Evolutionary conservation across 2,797 vertebrate species (phyloP).

Genomic region (Morelia viridis): DNA sequence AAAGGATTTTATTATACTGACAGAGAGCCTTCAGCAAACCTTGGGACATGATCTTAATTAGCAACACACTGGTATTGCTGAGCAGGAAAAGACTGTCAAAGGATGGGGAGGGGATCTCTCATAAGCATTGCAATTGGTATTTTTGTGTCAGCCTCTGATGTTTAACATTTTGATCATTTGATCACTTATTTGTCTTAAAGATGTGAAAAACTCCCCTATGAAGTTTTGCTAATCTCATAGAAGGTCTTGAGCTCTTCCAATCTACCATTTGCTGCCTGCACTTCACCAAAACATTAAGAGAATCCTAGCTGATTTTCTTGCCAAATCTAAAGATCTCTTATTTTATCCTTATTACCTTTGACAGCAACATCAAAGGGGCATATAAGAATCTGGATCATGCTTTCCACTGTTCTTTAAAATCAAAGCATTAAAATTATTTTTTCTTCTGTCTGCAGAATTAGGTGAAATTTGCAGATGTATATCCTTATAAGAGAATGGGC

Average conservation of each 20-base stretch:
- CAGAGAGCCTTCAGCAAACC: constrained; percentile 18
- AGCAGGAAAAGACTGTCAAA: constrained; percentile 4
- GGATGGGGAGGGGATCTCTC: background rate
- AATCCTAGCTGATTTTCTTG: background rate
- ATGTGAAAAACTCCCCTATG: background rate
- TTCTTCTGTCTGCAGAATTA: background rate
- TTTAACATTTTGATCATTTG: background rate
- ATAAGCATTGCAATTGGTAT: background rate
- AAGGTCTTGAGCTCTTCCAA: background rate
- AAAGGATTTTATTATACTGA: constrained; percentile 17
- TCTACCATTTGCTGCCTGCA: background rate
- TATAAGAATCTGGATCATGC: background rate
- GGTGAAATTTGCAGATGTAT: background rate
- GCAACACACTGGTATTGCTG: background rate
- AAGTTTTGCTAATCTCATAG: background rate
- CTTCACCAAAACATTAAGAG: background rate
- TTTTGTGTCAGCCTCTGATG: background rate
- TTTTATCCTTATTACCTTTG: background rate
- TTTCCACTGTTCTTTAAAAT: background rate
- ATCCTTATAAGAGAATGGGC: background rate
- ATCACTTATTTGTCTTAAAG: background rate
- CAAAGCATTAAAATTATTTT: background rate
- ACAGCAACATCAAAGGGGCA: background rate
- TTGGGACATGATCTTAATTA: constrained; percentile 23
- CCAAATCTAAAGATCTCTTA: background rate